A percentile compares a stretch with the other conserved stretches of the same genome.
Conservation (phyloP, 2,888 invertebrate species). For the Aphodius granarius region DNA sequence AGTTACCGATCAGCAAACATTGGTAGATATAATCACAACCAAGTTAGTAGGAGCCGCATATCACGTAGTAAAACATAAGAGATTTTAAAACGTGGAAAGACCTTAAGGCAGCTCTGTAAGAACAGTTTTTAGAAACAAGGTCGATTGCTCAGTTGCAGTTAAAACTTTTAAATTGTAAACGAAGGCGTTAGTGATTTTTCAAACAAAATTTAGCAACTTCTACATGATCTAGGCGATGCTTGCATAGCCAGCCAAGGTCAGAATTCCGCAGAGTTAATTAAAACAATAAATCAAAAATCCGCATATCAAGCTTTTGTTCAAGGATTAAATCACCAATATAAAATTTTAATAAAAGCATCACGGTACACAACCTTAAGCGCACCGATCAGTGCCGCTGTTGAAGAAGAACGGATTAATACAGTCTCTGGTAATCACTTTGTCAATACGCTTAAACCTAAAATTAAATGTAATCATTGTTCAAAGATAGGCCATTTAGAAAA, state of each 20-base stretch:
- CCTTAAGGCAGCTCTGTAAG: background rate
- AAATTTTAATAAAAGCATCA: slow-evolving; percentile 6
- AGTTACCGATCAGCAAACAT: too few species aligned
- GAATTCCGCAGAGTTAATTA: background rate
- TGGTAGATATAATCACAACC: slow-evolving; percentile 2
- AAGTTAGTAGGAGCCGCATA: slow-evolving; percentile 1
- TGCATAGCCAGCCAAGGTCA: background rate
- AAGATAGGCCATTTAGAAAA: too few species aligned
- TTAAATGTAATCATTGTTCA: too few species aligned
- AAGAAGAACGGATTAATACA: too few species aligned
- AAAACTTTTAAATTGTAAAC: background rate
- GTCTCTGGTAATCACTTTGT: too few species aligned
- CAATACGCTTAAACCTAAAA: too few species aligned
- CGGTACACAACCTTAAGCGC: background rate
- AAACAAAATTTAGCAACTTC: background rate
- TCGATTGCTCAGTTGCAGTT: slow-evolving; percentile 1
- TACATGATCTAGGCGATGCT: background rate
- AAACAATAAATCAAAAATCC: background rate
- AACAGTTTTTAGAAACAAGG: background rate
- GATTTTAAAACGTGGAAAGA: background rate
- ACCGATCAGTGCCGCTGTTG: too few species aligned
- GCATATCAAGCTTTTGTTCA: background rate
- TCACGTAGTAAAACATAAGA: slow-evolving; percentile 7
- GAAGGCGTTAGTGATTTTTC: slow-evolving; percentile 1
- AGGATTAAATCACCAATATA: background rate